Evolutionary conservation across 1,140 invertebrate genomes (phyloP), one percentile per base, ranked within the genome.

Genomic region (Drosophila oshimai): DNA sequence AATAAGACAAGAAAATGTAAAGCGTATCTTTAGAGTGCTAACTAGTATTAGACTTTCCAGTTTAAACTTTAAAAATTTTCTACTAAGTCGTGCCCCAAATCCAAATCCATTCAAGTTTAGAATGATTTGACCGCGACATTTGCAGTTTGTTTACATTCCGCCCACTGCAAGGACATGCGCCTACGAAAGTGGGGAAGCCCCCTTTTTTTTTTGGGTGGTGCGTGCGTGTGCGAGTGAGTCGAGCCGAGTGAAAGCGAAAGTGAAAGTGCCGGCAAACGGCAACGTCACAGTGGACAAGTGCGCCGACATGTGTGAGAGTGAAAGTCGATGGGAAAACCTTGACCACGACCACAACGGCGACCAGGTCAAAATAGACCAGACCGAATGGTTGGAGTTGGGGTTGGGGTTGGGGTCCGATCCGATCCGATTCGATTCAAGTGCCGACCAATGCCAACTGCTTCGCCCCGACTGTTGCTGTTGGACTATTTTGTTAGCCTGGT

Each of bases 321-420:
- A 90, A 90, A 90, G 88, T 90, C 79, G 84, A 78, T 89, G 70
- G 61, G 57, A 81, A 65, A 90, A 90, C 88, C 88, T 90, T 90
- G 88, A 90, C 88, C 88, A 90, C 77, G 73, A 86, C 61, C 33
- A 49, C 61, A 58, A 73, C 64, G 57, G 39, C 51, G 41, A 77
- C 68, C 31, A 37, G 55, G 54, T 37, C 53, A 44, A 33, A 31
- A 17, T 34, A 53, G 58, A 41, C 28, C 68, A 29, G 37, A 15
- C 39, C 49, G 26, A 37, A 33, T 12, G 17, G 58, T 29, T 13
- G 18, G 44, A 12, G 41, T 13, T 12, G 6, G 41, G 3, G n/a
- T n/a, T 4, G 12, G 41, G 1, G 9, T 4, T 39, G 51, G 13
- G 18, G 26, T 72, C 68, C 33, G 24, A 69, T 44, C 33, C 33